Percentiles rank a stretch among this genome's conserved stretches.
Conservation (phyloP, 2,797 vertebrate genomes). For the Luscinia luscinia region DNA sequence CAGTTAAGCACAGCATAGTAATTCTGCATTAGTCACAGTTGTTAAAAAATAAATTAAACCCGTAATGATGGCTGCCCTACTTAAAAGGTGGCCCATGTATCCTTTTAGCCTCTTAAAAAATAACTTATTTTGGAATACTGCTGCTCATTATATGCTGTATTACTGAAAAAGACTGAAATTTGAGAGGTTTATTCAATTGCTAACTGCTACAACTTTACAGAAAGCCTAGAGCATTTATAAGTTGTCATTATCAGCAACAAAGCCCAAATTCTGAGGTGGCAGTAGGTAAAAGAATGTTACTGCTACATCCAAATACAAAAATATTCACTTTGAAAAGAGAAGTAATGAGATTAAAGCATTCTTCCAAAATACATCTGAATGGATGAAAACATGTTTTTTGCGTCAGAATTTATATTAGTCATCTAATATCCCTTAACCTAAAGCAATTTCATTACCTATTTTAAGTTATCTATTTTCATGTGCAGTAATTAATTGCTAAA, state of each 20-base stretch:
- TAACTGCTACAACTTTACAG: not conserved
- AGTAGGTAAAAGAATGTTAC: not conserved
- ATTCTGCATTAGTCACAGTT: not conserved
- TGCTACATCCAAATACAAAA: not conserved
- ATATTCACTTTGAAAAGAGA: not conserved
- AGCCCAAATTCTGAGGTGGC: not conserved
- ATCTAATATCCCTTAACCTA: not conserved
- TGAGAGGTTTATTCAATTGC: not conserved
- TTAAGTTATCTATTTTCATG: not conserved
- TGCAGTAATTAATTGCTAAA: not conserved
- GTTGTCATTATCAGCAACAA: not conserved
- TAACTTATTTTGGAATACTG: not conserved
- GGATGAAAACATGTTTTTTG: not conserved
- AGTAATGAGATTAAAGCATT: not conserved
- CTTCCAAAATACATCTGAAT: not conserved
- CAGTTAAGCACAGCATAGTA: slow-evolving; percentile 31
- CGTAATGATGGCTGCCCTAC: not conserved
- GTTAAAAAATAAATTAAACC: slow-evolving; percentile 44
- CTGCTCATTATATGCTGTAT: not conserved
- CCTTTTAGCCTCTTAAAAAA: not conserved
- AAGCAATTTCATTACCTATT: not conserved
- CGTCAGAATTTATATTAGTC: not conserved
- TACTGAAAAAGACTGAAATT: not conserved
- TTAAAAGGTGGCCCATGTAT: not conserved
- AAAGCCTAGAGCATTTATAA: not conserved